Base-by-base conservation (phyloP, 53 echinoderm and acorn worm genomes). In the Echinometra lucunter region DNA sequence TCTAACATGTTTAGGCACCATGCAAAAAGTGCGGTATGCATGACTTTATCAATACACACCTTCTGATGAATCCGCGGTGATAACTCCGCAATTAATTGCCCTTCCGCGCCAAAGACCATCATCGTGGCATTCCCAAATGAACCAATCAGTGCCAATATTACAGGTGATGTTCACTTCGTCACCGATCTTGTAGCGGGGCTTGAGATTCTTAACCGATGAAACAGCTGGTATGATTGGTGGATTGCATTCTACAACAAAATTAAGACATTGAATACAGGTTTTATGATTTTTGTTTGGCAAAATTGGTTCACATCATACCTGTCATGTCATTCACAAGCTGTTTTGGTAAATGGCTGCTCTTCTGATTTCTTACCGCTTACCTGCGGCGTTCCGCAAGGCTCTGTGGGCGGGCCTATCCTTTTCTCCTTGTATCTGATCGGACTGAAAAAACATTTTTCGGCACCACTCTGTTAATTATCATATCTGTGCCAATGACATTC, bases 91-190 rank as follows among this genome's bases (percentile, higher is more conserved):
- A 0, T 17, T 21, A 83, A 49, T 28, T 1, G 8, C 3, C 2
- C 0, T 2, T 49, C 83, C 83, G 2, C 47, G 47, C 83, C 83
- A 83, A 27, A 45, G 10, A 49, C 83, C 83, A 49, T 83, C 83
- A 1, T 83, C 19, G 0, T 83, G n/a, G 15, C 83, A 83, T 49
- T 49, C n/a, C 83, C 83, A 83, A 28, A 83, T n/a, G 37, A 47
- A 25, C 45, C 9, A 83, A 47, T 5, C 47, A 49, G n/a, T n/a
- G 6, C 1, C 45, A 45, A 5, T 15, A 27, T 83, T 45, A 45
- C 83, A 83, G 47, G 83, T 83, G 83, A 83, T 83, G 83, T 83
- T 83, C 2, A 83, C 49, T 4, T 45, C 49, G n/a, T 47, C 49
- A n/a, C 27, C 83, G n/a, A 45, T n/a, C 49, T 83, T 83, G 28